A percentile compares a stretch with the other conserved stretches of the same genome.
Conservation (phyloP, 1,140 invertebrate genomes). For the Drosophila saltans region DNA sequence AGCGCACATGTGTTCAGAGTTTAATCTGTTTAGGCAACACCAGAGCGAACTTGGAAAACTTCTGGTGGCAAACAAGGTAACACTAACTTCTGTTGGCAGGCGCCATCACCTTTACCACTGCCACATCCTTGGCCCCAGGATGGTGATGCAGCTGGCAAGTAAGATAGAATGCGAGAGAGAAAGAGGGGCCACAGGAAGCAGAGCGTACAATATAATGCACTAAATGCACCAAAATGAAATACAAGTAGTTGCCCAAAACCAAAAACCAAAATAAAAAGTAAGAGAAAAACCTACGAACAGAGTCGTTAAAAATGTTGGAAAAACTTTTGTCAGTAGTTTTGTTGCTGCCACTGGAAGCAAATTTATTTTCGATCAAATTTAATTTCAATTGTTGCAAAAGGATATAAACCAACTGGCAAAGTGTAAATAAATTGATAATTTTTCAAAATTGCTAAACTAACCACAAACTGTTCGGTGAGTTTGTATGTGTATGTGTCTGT, state of each 20-base stretch:
- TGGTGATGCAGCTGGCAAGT: background rate
- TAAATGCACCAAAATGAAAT: conserved; percentile 54
- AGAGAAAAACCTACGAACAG: conserved; percentile 21
- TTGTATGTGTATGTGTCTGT: background rate
- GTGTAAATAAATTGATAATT: conserved; percentile 10
- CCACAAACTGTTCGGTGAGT: conserved; percentile 31
- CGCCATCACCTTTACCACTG: conserved; percentile 21
- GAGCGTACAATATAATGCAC: conserved; percentile 59
- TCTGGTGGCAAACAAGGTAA: conserved; percentile 68
- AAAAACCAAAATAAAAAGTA: background rate
- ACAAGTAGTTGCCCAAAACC: conserved; percentile 32
- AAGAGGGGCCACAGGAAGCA: background rate
- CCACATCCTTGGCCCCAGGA: conserved; percentile 9
- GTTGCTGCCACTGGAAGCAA: conserved; percentile 23
- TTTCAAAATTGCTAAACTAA: conserved; percentile 28
- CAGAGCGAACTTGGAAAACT: conserved; percentile 74
- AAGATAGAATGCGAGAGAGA: too few relatives aligned
- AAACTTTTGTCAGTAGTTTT: conserved; percentile 31
- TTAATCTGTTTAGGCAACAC: conserved; percentile 81
- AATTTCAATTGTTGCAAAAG: conserved; percentile 30
- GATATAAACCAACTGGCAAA: conserved; percentile 1
- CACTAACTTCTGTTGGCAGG: conserved; percentile 74
- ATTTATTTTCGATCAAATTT: conserved; percentile 59
- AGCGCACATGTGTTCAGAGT: conserved; percentile 72
- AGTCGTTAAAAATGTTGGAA: conserved; percentile 59